phyloP scores from a whole-genome alignment of 1,140 invertebrate genomes.

The Danaus plexippus region DNA sequence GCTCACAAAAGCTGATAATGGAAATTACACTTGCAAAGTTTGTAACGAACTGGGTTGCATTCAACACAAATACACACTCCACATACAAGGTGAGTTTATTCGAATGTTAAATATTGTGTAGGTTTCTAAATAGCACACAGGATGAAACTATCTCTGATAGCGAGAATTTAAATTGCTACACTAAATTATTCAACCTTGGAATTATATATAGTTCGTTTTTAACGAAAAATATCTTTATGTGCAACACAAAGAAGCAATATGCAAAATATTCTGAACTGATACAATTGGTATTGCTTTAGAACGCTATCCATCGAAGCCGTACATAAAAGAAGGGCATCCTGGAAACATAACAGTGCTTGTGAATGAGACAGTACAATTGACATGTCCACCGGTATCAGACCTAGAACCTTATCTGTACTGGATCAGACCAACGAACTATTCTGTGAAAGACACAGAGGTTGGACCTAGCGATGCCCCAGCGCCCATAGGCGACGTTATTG shows the following conservation, averaged over 20 bases:
- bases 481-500: slow-evolving; percentile 71
- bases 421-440: slow-evolving; percentile 72
- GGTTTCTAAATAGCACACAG: no score
- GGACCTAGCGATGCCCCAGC: slow-evolving; percentile 70
- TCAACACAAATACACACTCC: slow-evolving; percentile 78
- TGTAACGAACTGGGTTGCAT: slow-evolving; percentile 86
- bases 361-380: slow-evolving; percentile 79
- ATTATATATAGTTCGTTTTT: no score
- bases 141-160: no score
- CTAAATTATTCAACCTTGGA: no score
- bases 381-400: slow-evolving; percentile 82
- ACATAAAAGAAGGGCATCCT: slow-evolving; percentile 84
- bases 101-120: slow-evolving; percentile 4
- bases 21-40: slow-evolving; percentile 89
- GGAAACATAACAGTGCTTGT: slow-evolving; percentile 83
- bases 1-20: slow-evolving; percentile 81
- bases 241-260: no score
- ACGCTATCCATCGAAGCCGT: slow-evolving; percentile 82
- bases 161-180: no score
- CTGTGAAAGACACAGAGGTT: slow-evolving; percentile 50
- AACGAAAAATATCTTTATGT: no score
- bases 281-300: slow-evolving; percentile 67
- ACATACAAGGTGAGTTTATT: slow-evolving; percentile 78
- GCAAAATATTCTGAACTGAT: no score
- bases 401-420: slow-evolving; percentile 83